Conservation (phyloP, 2,888 invertebrate genomes). For the Colletes collaris region DNA sequence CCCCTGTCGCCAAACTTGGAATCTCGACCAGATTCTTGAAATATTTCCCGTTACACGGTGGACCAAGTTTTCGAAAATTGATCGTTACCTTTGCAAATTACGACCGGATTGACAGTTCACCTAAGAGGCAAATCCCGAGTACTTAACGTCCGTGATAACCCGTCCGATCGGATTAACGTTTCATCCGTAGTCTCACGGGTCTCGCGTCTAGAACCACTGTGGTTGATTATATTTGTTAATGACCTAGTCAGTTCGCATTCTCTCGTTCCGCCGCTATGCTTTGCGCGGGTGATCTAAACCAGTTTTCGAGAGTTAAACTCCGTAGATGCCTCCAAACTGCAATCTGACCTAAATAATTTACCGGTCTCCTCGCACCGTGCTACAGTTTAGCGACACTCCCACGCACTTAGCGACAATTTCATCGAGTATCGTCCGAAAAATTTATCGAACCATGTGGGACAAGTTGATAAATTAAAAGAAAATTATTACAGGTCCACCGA, state of each 20-base stretch:
- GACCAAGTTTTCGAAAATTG: too few species aligned
- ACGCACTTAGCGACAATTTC: neutral
- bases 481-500: too few species aligned
- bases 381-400: slow-evolving; percentile 7
- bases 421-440: too few species aligned
- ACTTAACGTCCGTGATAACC: neutral
- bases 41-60: too few species aligned
- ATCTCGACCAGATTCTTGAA: too few species aligned
- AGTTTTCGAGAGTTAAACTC: slow-evolving; percentile 7
- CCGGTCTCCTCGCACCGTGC: slow-evolving; percentile 1
- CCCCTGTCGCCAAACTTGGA: too few species aligned
- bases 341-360: slow-evolving; percentile 21
- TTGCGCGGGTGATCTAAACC: slow-evolving; percentile 4
- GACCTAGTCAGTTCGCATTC: slow-evolving; percentile 2
- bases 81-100: too few species aligned
- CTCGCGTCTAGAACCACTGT: neutral
- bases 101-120: too few species aligned
- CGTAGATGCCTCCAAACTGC: neutral
- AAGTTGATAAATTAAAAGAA: too few species aligned
- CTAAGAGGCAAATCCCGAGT: too few species aligned
- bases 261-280: neutral
- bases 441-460: too few species aligned
- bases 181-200: too few species aligned
- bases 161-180: neutral
- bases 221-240: slow-evolving; percentile 6